Conservation (phyloP, 1,140 invertebrate genomes). For the Psix sp. region DNA sequence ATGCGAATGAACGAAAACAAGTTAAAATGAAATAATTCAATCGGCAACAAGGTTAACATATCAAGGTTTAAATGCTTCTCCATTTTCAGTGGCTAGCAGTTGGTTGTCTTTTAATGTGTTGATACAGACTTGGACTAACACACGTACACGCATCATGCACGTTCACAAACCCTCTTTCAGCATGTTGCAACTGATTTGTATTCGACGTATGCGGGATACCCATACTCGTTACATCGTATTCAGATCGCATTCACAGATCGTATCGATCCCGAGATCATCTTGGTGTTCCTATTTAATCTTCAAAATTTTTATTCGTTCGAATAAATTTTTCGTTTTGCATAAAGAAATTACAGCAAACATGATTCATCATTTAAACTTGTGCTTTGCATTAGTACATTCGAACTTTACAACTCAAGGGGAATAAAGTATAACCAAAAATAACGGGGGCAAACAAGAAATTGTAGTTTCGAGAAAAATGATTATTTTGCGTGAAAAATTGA, state of each 20-base stretch:
- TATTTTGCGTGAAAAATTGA: too few species aligned
- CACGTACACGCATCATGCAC: conserved; percentile 16
- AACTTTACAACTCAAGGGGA: too few species aligned
- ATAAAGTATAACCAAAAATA: too few species aligned
- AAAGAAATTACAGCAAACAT: conserved; percentile 22
- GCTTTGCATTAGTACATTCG: conserved; percentile 6
- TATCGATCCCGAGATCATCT: conserved; percentile 54
- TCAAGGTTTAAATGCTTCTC: conserved; percentile 56
- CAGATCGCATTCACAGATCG: conserved; percentile 52
- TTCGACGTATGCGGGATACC: conserved; percentile 51
- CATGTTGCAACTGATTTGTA: conserved; percentile 58
- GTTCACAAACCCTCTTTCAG: conserved; percentile 34
- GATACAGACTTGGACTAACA: conserved; percentile 25
- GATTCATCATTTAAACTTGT: conserved; percentile 29
- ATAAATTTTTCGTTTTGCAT: conserved; percentile 31
- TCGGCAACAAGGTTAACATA: conserved; percentile 50
- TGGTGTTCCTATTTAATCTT: conserved; percentile 50
- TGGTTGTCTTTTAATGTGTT: conserved; percentile 48
- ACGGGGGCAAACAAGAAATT: background rate
- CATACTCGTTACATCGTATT: conserved; percentile 52
- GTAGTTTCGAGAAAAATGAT: too few species aligned
- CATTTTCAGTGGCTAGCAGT: conserved; percentile 54
- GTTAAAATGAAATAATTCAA: conserved; percentile 52
- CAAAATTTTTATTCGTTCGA: conserved; percentile 2
- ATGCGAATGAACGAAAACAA: conserved; percentile 28